Evolutionary conservation across 2,113 vertebrate species (phyloP).

Genomic region (Calidris pugnax): DNA sequence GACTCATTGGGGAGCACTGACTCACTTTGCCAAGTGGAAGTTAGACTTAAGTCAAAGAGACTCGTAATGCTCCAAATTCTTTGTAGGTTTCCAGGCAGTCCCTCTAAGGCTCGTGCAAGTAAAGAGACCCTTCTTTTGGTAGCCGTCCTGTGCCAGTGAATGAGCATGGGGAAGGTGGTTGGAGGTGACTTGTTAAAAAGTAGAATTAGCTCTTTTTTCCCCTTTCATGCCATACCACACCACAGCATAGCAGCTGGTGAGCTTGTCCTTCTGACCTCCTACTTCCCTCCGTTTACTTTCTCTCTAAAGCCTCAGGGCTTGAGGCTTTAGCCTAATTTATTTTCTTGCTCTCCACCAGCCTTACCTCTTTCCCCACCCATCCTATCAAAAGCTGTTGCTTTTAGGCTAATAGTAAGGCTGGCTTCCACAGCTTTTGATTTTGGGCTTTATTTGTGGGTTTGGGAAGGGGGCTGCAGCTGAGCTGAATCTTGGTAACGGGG

Average conservation of each 20-base stretch:
- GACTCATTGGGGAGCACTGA: not conserved
- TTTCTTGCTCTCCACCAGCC: not conserved
- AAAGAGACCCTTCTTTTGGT: not conserved
- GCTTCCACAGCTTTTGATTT: not conserved
- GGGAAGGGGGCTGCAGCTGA: not conserved
- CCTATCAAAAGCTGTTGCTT: not conserved
- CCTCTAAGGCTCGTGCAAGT: not conserved
- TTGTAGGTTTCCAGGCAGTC: not conserved
- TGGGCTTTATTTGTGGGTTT: not conserved
- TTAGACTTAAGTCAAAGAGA: not conserved
- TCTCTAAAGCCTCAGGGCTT: not conserved
- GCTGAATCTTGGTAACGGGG: not conserved
- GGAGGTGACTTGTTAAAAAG: not conserved
- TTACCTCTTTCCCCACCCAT: not conserved
- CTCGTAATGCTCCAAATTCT: not conserved
- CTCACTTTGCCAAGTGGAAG: not conserved
- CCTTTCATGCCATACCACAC: accelerated
- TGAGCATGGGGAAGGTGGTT: not conserved
- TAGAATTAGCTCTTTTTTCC: not conserved
- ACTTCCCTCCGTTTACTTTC: not conserved
- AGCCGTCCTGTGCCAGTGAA: not conserved
- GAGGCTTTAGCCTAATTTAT: not conserved
- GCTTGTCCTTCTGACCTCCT: not conserved
- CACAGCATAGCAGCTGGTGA: not conserved
- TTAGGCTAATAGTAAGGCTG: not conserved